Evolutionary conservation across 1,140 invertebrate genomes (phyloP), one percentile per base, ranked within the genome.

Genomic region (Linepithema humile): DNA sequence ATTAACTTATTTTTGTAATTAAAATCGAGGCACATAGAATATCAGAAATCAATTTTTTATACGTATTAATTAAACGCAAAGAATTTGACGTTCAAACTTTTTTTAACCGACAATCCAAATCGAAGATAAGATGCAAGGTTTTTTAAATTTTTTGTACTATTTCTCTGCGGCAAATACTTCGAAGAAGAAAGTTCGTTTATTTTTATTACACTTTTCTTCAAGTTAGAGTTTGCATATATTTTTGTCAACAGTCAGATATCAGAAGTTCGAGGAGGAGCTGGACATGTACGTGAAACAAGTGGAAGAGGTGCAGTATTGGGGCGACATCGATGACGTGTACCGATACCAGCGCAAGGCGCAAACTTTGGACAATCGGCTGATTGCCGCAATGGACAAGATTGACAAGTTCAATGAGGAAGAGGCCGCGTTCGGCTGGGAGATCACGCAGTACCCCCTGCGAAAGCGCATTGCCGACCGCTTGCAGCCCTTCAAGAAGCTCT

Each of bases 371-470:
- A 95, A 96, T 83, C 95, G 95, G 94, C 93, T 97, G 86, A 92
- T 96, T 0, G 88, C 88, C 3, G 98, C 98, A 6, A 96, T 98
- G 91, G 96, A 96, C 48, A 97, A 96, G 89, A 98, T 99, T 78
- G 97, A 99, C 91, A 96, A 96, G 67, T 98, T 99, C 86, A 99
- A 99, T 92, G 97, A 97, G 91, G 98, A 99, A 93, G 98, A 99
- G 93, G 95, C 95, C 38, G 95, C 97, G 1, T 99, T 98, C 92
- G 97, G 96, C 3, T 99, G 97, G 97, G 97, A 98, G 91, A 94
- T 96, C 5, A 98, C 98, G 0, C 96, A 97, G 67, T 99, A 99
- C 95, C 98, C 98, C 3, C 94, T 97, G 83, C 95, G 98, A 60
- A 97, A 97, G 92, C 93, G 95, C 84, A 94, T 96, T 0, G 95